Evolutionary conservation across 1,140 invertebrate genomes (phyloP).

Genomic region (Ceratina australensis): DNA sequence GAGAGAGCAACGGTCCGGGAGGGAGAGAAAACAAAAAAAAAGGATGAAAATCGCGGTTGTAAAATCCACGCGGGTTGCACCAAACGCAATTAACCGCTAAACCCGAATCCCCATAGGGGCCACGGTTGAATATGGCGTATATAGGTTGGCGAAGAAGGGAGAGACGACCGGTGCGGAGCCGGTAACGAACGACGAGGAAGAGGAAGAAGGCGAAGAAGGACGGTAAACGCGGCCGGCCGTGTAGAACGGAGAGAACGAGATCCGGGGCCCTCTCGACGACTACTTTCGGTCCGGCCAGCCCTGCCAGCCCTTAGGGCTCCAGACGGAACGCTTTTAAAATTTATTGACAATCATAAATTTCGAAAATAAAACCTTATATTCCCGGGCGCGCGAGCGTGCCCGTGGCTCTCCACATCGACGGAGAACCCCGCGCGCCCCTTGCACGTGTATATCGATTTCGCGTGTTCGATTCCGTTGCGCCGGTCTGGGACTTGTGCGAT

Average conservation of each 20-base stretch:
- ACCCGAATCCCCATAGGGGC: slow-evolving; percentile 75
- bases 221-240: slow-evolving; percentile 13
- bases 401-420: slow-evolving; percentile 33
- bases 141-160: slow-evolving; percentile 55
- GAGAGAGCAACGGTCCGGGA: slow-evolving; percentile 54
- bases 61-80: slow-evolving; percentile 76
- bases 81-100: slow-evolving; percentile 78
- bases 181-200: background rate
- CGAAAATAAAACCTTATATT: slow-evolving; percentile 81
- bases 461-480: background rate
- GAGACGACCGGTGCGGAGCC: slow-evolving; percentile 35
- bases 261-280: slow-evolving; percentile 63
- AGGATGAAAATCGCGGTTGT: slow-evolving; percentile 76
- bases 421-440: slow-evolving; percentile 2
- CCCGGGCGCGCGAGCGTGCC: slow-evolving; percentile 60
- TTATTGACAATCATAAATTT: slow-evolving; percentile 82
- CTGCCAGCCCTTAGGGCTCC: slow-evolving; percentile 79
- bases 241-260: slow-evolving; percentile 45
- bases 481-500: slow-evolving; percentile 54
- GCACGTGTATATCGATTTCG: slow-evolving; percentile 1
- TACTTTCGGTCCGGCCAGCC: slow-evolving; percentile 76
- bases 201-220: slow-evolving; percentile 38
- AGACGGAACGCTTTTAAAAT: slow-evolving; percentile 81
- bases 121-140: slow-evolving; percentile 52
- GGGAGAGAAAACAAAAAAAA: slow-evolving; percentile 73